Base-by-base conservation (phyloP, 2,797 vertebrate genomes). In the Sciaenops ocellatus region DNA sequence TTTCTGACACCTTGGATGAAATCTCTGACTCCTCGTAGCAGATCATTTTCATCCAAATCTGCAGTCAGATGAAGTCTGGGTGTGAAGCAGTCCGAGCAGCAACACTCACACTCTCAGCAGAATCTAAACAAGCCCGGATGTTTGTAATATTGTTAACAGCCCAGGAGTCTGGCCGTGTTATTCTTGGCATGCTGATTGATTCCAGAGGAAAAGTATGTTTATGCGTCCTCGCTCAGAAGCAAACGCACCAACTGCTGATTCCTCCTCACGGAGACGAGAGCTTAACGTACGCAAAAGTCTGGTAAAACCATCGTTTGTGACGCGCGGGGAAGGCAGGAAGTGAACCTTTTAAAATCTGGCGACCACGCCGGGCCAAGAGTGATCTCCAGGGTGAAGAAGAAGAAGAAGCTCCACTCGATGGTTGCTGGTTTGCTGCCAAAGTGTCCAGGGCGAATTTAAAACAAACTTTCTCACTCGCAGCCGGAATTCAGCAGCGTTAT, bases 121-220 rank as follows among this genome's bases (percentile, higher is more conserved):
- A 77, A 76, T 79, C 83, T 66, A 87, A 90, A 89, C 85, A 84
- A 61, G 81, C 52, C 89, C 73, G 81, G 76, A 89, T 83, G 90
- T 92, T 94, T 93, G 90, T 84, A 75, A 90, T 90, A 87, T 85
- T 79, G 88, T 87, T 84, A 90, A 83, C 88, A 76, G 89, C 76
- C 83, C 69, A 66, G 81, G 70, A 84, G 79, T 80, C 76, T 67
- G 78, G 73, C 70, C 9, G n/a, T 87, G 75, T 90, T 90, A 83
- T 90, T 92, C 26, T 84, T 90, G 89, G 85, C 86, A 69, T 54
- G 73, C 68, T 86, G 84, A 89, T 83, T 89, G 82, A 89, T 80
- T 92, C 87, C 88, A 90, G 89, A 88, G 86, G 86, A 91, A 75
- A 90, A 83, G 66, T 67, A 13, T 85, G 86, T 89, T 90, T 84